Evolutionary conservation across 2,888 invertebrate species (phyloP), one percentile per base, ranked within the genome.

Genomic region (Phasia obesa): DNA sequence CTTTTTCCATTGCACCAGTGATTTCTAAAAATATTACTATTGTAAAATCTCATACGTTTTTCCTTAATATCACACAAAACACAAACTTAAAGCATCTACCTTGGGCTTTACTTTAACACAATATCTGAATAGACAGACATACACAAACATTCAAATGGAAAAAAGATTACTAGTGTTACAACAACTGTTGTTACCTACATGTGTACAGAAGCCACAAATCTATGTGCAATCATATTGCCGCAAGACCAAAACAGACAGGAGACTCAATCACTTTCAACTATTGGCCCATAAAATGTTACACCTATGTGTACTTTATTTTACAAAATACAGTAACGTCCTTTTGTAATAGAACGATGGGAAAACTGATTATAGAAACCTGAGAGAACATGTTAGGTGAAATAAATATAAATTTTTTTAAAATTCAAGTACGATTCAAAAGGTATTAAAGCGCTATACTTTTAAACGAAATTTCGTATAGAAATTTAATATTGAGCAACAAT

Each of bases 161-260:
- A 17, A n/a, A 44, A 44, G 4, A 7, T 13, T 38, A 38, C 11
- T 38, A 53, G 27, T 53, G 35, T 60, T 17, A 60, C 7, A 71
- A 23, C 13, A n/a, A 21, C 25, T 47, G 21, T 27, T 9, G 9
- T 4, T 19, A 35, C 23, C 23, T n/a, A 55, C 11, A 38, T 57
- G 51, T 35, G 42, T 71, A 42, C 13, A 57, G 44, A 78, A 65
- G 49, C 78, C 59, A 65, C 64, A 71, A 59, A 65, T 60, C 42
- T 21, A 71, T 64, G 59, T 71, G 55, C 78, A 71, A 71, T 65
- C 59, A 79, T 65, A 73, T 53, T 64, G 59, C 78, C 71, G 44
- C 78, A 78, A 71, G 38, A 59, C 70, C 64, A 64, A 78, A 70
- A 49, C 38, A 70, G 64, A 79, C 51, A 73, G 59, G 3, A 60